A percentile compares a stretch with the other conserved stretches of the same genome.
These are phyloP conservation scores for Hymenochirus boettgeri DNA, from an alignment of 2,113 vertebrate species.

Conservation along the genomic window DNA sequence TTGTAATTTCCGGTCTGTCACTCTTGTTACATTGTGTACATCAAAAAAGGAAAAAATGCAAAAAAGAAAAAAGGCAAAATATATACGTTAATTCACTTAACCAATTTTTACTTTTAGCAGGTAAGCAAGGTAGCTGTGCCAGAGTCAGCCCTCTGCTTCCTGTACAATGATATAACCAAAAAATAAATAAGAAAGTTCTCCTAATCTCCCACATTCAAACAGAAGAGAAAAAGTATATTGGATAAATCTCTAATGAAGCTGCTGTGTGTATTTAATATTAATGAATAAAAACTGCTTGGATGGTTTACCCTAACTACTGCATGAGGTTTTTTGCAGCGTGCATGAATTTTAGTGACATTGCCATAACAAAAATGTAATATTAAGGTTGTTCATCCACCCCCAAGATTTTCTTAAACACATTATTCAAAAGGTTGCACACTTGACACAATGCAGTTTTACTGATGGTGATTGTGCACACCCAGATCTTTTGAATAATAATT, in stretches of 20 bases:
- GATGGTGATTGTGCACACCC: constrained; percentile 48
- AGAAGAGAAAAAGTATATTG: constrained; percentile 70
- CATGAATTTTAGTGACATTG: constrained; percentile 94
- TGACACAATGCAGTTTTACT: constrained; percentile 43
- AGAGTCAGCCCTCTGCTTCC: constrained; percentile 75
- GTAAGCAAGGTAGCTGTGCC: constrained; percentile 86
- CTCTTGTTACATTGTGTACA: constrained; percentile 99
- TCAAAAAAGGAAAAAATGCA: constrained; percentile 84
- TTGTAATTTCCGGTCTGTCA: constrained; percentile 99
- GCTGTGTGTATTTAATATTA: constrained; percentile 99
- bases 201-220: constrained; percentile 94
- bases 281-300: constrained; percentile 99
- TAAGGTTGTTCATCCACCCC: constrained; percentile 61
- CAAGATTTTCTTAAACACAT: constrained; percentile 79
- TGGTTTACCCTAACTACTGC: constrained; percentile 99
- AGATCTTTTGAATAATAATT: constrained; percentile 67
- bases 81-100: constrained; percentile 97
- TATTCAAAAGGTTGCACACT: constrained; percentile 68
- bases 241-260: constrained; percentile 96
- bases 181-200: constrained; percentile 72
- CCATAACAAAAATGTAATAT: constrained; percentile 77
- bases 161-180: constrained; percentile 77
- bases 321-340: constrained; percentile 98
- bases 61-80: constrained; percentile 67
- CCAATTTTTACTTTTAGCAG: constrained; percentile 91